Base-by-base conservation (phyloP, 1,140 invertebrate genomes). In the Pogonus chalceus region DNA sequence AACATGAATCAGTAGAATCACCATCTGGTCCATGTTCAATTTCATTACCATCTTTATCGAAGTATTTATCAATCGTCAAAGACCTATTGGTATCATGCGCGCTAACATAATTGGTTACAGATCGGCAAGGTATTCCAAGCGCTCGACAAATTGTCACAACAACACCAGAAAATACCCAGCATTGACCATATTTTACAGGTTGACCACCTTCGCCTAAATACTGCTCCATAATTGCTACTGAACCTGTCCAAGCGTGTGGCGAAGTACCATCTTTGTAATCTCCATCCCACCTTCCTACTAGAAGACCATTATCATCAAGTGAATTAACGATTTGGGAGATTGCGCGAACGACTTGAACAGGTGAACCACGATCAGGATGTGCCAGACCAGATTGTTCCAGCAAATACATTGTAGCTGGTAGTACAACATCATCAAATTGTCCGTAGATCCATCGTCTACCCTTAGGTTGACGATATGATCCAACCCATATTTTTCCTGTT, bases 161-260 rank as follows among this genome's bases (percentile, higher is more conserved):
- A 4, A 85, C 71, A 20, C 81, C 87, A 14, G 87, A 83, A 65
- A 84, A 90, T 1, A 89, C 84, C 86, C 86, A 90, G 67, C 87
- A 90, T 65, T 90, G 88, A 1, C 85, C 87, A 66, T 84, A 91
- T 66, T 84, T 83, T 1, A 90, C 85, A 1, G 85, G 79, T 46
- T 72, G 68, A 50, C 79, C 79, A 10, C 75, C 77, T n/a, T 75
- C 75, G 31, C 68, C 79, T 37, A 76, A 75, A 61, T 75, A 88
- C 66, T 84, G 70, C 61, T 87, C 81, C 62, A 87, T 65, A 49
- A 88, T 87, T 21, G 79, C 75, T 0, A 80, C 73, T 21, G 79
- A 82, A 31, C 85, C 84, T 35, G 79, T 85, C 85, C 85, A 88
- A 10, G 78, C 76, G 55, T 79, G 73, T 18, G 74, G 81, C 52